Base-by-base conservation (phyloP, 2,113 vertebrate species). In the Melanerpes formicivorus region DNA sequence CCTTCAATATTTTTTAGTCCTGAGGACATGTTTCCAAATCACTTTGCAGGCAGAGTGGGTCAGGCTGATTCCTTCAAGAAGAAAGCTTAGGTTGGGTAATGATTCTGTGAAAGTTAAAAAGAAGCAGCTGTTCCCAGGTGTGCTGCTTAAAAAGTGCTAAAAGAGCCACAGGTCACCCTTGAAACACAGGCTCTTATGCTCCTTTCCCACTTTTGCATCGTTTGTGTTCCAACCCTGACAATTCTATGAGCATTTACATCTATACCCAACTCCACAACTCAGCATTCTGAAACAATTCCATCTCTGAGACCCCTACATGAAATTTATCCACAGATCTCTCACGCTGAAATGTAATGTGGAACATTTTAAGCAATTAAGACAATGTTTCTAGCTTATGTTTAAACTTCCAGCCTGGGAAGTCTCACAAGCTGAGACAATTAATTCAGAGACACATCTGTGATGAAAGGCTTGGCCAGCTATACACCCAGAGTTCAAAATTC, bases 391-490 rank as follows among this genome's bases (percentile, higher is more conserved):
- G 17, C 55, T 14, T 72, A 69, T 10, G 18, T 64, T 86, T 75
- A 87, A 95, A 90, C 30, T 69, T 92, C 65, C 79, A 93, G 81
- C 52, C 76, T 84, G 82, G 52, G 66, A 91, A 93, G 92, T 34
- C 65, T 84, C 13, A 9, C 29, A 75, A 81, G 82, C 59, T 83
- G 60, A 90, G 82, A 91, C 80, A 94, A 93, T 95, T 85, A 97
- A 93, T 89, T 95, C 89, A 94, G 79, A 3, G 4, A 93, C 67
- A 73, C 55, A 87, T 64, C 52, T 69, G 59, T 23, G 70, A 88
- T 94, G 76, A 96, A 96, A 95, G 89, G 89, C 84, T 74, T 83
- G 69, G 42, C 88, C 70, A 87, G 87, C 66, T 81, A 91, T 66
- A 91, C 37, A 70, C 50, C 70, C 44, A 79, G 71, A 71, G 70